Base-by-base conservation (phyloP, 2,888 invertebrate species). In the Hedya salicella region DNA sequence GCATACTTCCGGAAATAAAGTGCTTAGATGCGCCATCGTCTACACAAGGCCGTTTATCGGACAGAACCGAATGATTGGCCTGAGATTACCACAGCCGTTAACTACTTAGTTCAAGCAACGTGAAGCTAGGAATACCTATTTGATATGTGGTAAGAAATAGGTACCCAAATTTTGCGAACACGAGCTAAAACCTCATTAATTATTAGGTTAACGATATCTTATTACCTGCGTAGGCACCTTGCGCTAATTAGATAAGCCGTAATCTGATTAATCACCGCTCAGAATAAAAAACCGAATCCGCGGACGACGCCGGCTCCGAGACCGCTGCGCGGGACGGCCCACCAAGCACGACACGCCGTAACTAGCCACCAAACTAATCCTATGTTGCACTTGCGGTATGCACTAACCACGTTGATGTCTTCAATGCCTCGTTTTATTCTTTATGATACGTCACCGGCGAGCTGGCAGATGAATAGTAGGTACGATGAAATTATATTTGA, bases 201-300 rank as follows among this genome's bases (percentile, higher is more conserved):
- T 40, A 53, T 60, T 65, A 19, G 65, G 53, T 53, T 65, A 65
- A 65, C 40, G 46, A 60, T 65, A 59, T 59, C 52, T 57, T 39
- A 59, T 65, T 52, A 60, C 59, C 13, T 21, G 14, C 17, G 64
- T 59, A 44, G 44, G 60, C 40, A 60, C 59, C 52, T 65, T 60
- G 65, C 42, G 32, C 65, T 65, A 65, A 65, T 65, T 65, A 65
- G 65, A 65, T 65, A 65, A 65, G 52, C 60, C 60, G 46, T 65
- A 65, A 65, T 60, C 65, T 53, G 59, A 53, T 65, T 65, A 60
- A 65, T 65, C 53, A 48, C 19, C 32, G 32, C 21, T 48, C 32
- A 32, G 44, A 57, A 57, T 57, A 46, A 46, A 32, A 19, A 32
- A 13, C 13, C 13, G 11, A 56, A 42, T 25, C 14, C 59, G n/a